phyloP scores from a whole-genome alignment of 2,797 vertebrate species.

The Decapterus maruadsi region DNA sequence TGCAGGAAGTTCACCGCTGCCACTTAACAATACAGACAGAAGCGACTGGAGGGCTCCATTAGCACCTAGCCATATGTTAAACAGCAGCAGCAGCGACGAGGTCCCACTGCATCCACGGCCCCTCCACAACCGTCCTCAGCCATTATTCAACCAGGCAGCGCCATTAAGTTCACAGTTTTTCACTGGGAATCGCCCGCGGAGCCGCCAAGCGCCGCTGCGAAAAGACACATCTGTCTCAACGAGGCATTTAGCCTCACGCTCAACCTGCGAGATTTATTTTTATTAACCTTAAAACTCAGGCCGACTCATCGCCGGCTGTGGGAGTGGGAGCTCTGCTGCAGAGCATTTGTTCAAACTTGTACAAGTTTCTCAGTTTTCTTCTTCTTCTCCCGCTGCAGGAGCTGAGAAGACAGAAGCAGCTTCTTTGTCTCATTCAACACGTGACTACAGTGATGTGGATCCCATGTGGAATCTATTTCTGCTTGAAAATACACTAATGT shows the following conservation, averaged over 20 bases:
- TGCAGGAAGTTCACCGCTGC: constrained; percentile 64
- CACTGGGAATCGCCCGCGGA: constrained; percentile 32
- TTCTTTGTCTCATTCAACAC: background rate
- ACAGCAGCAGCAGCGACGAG: constrained; percentile 21
- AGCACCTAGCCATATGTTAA: constrained; percentile 70
- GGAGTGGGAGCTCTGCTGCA: background rate
- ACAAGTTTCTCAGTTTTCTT: background rate
- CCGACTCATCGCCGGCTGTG: background rate
- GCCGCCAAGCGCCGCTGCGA: background rate
- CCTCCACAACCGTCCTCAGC: constrained; percentile 26
- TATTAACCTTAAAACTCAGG: constrained; percentile 12
- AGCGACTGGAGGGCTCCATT: constrained; percentile 66
- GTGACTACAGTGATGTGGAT: background rate
- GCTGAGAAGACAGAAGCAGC: background rate
- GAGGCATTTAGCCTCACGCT: constrained; percentile 32
- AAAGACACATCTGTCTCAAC: constrained; percentile 42
- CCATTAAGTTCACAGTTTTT: constrained; percentile 38
- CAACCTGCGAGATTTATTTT: constrained; percentile 32
- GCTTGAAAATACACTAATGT: background rate
- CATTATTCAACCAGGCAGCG: constrained; percentile 50
- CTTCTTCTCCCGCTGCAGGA: background rate
- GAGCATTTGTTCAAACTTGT: background rate
- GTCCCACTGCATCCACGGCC: constrained; percentile 39
- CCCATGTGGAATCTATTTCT: background rate
- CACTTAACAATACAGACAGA: constrained; percentile 58